These are phyloP conservation scores for Rhagophthalmus giganteus DNA, from an alignment of 2,888 invertebrate species.

Conservation along the genomic window DNA sequence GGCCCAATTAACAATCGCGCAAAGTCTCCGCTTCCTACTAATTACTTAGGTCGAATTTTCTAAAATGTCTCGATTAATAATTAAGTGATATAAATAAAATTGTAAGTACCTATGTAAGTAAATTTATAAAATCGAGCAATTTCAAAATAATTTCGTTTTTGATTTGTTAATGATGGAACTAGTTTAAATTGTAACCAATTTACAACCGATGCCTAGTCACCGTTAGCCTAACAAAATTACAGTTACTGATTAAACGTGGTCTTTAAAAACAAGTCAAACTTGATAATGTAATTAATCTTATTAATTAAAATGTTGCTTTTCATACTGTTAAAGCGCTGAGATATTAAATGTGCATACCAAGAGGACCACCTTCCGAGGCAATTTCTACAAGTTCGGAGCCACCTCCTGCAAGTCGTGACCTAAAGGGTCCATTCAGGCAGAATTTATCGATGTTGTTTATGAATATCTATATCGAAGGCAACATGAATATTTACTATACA, in stretches of 20 bases:
- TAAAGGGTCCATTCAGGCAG: constrained; percentile 13
- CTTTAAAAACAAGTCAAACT: constrained; percentile 8
- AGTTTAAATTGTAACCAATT: not conserved
- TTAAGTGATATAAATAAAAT: too few relatives aligned
- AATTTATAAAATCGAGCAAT: too few relatives aligned
- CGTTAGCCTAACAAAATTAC: constrained; percentile 1
- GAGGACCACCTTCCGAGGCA: constrained; percentile 25
- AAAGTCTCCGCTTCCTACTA: too few relatives aligned
- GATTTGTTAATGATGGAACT: too few relatives aligned
- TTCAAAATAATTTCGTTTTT: too few relatives aligned
- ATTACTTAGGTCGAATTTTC: not conserved
- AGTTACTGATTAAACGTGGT: constrained; percentile 4
- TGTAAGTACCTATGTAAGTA: too few relatives aligned
- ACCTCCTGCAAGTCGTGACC: constrained; percentile 30
- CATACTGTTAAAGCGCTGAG: constrained; percentile 15
- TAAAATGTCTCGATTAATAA: not conserved
- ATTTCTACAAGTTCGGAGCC: constrained; percentile 19
- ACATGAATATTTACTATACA: constrained; percentile 41
- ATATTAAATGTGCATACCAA: constrained; percentile 24
- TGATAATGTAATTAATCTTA: constrained; percentile 23
- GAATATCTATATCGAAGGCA: constrained; percentile 42
- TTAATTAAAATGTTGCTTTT: constrained; percentile 22
- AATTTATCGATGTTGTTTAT: constrained; percentile 44
- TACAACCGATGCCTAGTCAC: not conserved
- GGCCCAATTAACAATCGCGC: too few relatives aligned